Conservation (phyloP, 64 coral and sea anemone species). For the Exaiptasia diaphana region DNA sequence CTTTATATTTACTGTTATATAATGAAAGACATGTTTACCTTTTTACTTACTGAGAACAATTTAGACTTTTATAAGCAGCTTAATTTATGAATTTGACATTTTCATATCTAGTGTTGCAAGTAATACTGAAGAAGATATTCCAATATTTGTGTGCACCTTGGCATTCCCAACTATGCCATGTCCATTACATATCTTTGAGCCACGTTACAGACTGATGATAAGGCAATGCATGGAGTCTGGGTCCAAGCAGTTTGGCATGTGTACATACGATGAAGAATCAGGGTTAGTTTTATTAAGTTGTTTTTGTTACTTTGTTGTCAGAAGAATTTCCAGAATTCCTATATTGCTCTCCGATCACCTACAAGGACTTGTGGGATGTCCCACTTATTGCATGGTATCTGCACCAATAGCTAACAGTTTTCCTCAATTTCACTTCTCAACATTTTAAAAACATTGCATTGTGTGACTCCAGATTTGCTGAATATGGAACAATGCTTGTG, state of each 20-base stretch:
- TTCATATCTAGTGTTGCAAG: slow-evolving; percentile 21
- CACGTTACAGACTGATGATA: slow-evolving; percentile 90
- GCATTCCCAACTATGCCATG: slow-evolving; percentile 73
- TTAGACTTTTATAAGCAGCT: neutral
- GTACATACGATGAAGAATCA: slow-evolving; percentile 66
- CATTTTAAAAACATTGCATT: too few relatives aligned
- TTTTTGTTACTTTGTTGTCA: too few relatives aligned
- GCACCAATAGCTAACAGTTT: too few relatives aligned
- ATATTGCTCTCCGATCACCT: too few relatives aligned
- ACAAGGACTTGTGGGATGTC: too few relatives aligned
- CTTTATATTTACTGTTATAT: neutral
- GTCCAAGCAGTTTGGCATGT: slow-evolving; percentile 92
- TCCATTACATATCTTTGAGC: slow-evolving; percentile 84
- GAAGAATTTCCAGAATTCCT: too few relatives aligned
- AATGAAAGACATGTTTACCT: neutral
- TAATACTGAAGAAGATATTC: slow-evolving; percentile 65
- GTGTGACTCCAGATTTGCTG: slow-evolving; percentile 67
- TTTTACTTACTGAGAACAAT: neutral
- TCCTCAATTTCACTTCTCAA: too few relatives aligned
- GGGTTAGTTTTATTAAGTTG: too few relatives aligned
- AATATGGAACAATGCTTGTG: slow-evolving; percentile 78
- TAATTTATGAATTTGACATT: neutral
- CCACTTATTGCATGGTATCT: too few relatives aligned
- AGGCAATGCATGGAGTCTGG: slow-evolving; percentile 91
- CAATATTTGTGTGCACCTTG: slow-evolving; percentile 92